Evolutionary conservation across 1,140 invertebrate genomes (phyloP).

Genomic region (Neomicropteryx cornuta): DNA sequence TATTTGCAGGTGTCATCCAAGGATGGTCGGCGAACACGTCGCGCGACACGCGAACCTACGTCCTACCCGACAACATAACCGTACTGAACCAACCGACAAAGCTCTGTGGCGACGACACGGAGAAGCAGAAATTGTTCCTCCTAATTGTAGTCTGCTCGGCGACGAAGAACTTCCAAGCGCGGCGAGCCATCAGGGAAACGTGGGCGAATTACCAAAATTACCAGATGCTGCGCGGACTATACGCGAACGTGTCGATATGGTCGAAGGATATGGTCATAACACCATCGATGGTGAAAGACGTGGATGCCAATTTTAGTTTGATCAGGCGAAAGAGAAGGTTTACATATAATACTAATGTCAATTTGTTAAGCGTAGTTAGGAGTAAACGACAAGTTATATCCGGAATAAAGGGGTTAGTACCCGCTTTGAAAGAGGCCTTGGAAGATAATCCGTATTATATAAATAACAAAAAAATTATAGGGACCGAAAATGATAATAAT

Average conservation of each 20-base stretch:
- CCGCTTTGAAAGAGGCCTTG: too few relatives aligned
- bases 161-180: constrained; percentile 50
- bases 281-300: too few relatives aligned
- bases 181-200: constrained; percentile 65
- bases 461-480: too few relatives aligned
- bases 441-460: too few relatives aligned
- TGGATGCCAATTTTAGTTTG: too few relatives aligned
- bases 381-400: too few relatives aligned
- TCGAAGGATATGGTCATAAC: too few relatives aligned
- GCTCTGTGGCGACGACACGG: constrained; percentile 39
- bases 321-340: too few relatives aligned
- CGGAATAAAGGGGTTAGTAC: too few relatives aligned
- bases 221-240: constrained; percentile 26
- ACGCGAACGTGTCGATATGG: constrained; percentile 16
- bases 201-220: constrained; percentile 62
- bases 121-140: constrained; percentile 40
- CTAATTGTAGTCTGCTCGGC: constrained; percentile 65
- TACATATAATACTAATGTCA: too few relatives aligned
- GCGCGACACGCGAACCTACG: constrained; percentile 55
- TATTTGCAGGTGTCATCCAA: constrained; percentile 44
- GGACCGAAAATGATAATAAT: too few relatives aligned
- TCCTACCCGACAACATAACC: constrained; percentile 57
- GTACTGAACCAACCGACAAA: constrained; percentile 48
- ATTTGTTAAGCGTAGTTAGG: too few relatives aligned
- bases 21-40: constrained; percentile 66